These are phyloP conservation scores for Scaptomyza pallida DNA, from an alignment of 1,140 invertebrate genomes.

Conservation along the genomic window DNA sequence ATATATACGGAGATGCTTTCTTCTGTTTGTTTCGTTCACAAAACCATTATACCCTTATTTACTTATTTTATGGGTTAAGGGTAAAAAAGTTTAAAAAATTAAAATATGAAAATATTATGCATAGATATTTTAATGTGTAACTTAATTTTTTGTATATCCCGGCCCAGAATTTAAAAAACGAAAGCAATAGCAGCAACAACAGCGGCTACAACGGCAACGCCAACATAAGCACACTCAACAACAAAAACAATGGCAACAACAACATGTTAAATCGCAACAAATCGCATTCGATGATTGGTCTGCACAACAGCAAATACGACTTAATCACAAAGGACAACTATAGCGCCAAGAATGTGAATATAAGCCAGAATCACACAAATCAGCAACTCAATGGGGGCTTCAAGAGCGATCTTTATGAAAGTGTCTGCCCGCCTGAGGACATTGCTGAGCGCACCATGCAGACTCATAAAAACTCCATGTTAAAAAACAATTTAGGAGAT, in stretches of 20 bases:
- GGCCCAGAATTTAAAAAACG: slow-evolving; percentile 74
- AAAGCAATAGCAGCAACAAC: slow-evolving; percentile 56
- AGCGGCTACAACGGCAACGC: slow-evolving; percentile 50
- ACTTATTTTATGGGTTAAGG: too few relatives aligned
- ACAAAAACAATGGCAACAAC: slow-evolving; percentile 52
- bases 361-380: slow-evolving; percentile 60
- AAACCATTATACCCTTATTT: too few relatives aligned
- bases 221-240: slow-evolving; percentile 19
- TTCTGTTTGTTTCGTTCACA: too few relatives aligned
- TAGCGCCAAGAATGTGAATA: slow-evolving; percentile 72
- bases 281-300: slow-evolving; percentile 76
- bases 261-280: slow-evolving; percentile 75
- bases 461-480: slow-evolving; percentile 79
- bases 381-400: slow-evolving; percentile 71
- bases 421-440: slow-evolving; percentile 83
- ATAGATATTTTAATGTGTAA: background rate
- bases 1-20: too few relatives aligned
- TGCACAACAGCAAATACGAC: slow-evolving; percentile 79
- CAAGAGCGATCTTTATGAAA: slow-evolving; percentile 83
- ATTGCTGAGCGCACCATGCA: slow-evolving; percentile 80
- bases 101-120: too few relatives aligned
- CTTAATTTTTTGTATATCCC: background rate
- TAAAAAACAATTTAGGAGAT: slow-evolving; percentile 73
- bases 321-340: slow-evolving; percentile 69
- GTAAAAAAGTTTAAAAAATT: too few relatives aligned